phyloP scores from a whole-genome alignment of 2,888 invertebrate species.

The Epirrita christyi region DNA sequence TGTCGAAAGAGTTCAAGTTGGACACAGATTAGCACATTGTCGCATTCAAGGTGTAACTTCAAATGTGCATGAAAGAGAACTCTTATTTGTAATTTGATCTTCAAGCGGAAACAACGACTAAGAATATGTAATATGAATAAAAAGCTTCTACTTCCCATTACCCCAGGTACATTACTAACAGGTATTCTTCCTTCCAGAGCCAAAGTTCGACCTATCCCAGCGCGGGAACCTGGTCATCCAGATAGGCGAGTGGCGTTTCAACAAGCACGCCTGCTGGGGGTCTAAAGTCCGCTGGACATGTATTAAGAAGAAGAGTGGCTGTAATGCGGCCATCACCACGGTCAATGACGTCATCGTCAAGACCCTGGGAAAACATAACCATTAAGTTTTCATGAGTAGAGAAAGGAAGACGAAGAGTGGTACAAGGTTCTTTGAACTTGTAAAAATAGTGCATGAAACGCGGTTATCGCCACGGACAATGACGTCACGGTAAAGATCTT shows the following conservation, averaged over 20 bases:
- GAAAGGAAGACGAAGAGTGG: too few relatives aligned
- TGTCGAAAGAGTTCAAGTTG: too few relatives aligned
- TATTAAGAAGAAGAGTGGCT: constrained; percentile 77
- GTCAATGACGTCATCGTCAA: constrained; percentile 76
- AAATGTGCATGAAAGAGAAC: too few relatives aligned
- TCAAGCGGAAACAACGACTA: too few relatives aligned
- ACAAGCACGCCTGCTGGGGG: constrained; percentile 77
- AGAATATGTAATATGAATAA: neutral
- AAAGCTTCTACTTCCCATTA: neutral
- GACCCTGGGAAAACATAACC: constrained; percentile 75
- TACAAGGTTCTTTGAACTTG: neutral
- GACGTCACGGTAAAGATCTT: too few relatives aligned
- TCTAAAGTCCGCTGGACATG: constrained; percentile 78
- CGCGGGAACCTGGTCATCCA: constrained; percentile 76
- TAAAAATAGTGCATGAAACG: too few relatives aligned
- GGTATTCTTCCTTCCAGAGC: constrained; percentile 59
- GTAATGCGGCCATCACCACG: constrained; percentile 74
- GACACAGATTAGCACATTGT: too few relatives aligned
- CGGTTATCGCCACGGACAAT: too few relatives aligned
- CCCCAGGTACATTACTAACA: constrained; percentile 4
- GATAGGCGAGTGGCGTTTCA: constrained; percentile 78
- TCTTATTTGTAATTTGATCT: too few relatives aligned
- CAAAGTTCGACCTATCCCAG: constrained; percentile 74
- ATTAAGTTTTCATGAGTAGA: constrained; percentile 32
- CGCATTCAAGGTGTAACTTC: too few relatives aligned